Evolutionary conservation across 2,113 vertebrate genomes (phyloP).

Genomic region (Eulemur macaco): DNA sequence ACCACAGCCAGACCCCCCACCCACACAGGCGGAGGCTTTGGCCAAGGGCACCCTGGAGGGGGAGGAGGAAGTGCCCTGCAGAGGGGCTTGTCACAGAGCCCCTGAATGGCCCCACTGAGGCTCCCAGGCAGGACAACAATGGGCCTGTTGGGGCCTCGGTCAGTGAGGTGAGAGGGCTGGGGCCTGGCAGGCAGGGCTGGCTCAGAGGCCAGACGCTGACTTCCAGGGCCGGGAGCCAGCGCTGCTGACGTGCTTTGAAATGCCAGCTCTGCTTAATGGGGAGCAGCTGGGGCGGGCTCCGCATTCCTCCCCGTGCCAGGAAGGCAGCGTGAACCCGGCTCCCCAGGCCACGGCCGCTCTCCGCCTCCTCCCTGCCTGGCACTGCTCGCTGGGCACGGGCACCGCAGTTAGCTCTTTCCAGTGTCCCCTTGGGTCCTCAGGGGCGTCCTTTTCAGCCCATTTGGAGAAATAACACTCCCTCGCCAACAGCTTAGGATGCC

Average conservation of each 20-base stretch:
- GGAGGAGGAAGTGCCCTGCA: constrained; percentile 64
- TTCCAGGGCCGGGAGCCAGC: constrained; percentile 72
- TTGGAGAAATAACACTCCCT: background rate
- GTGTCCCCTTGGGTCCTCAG: background rate
- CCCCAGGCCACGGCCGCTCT: background rate
- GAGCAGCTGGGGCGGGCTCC: constrained; percentile 76
- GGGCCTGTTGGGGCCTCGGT: constrained; percentile 43
- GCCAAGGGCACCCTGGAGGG: background rate
- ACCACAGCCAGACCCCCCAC: constrained; percentile 55
- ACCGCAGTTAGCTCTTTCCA: background rate
- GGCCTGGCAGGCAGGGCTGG: constrained; percentile 52
- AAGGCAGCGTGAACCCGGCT: background rate
- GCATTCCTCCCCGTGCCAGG: background rate
- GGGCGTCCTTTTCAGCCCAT: background rate
- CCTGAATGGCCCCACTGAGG: constrained; percentile 73
- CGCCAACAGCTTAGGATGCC: background rate
- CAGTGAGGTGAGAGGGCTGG: constrained; percentile 72
- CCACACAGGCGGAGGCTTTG: background rate
- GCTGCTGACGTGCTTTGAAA: constrained; percentile 80
- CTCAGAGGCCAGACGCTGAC: constrained; percentile 60
- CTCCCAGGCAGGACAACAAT: background rate
- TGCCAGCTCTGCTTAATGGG: constrained; percentile 82
- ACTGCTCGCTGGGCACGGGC: background rate
- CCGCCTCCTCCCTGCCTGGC: background rate
- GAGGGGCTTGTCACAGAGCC: constrained; percentile 40